Conservation (phyloP, 2,113 vertebrate species). For the Indicator maculatus region DNA sequence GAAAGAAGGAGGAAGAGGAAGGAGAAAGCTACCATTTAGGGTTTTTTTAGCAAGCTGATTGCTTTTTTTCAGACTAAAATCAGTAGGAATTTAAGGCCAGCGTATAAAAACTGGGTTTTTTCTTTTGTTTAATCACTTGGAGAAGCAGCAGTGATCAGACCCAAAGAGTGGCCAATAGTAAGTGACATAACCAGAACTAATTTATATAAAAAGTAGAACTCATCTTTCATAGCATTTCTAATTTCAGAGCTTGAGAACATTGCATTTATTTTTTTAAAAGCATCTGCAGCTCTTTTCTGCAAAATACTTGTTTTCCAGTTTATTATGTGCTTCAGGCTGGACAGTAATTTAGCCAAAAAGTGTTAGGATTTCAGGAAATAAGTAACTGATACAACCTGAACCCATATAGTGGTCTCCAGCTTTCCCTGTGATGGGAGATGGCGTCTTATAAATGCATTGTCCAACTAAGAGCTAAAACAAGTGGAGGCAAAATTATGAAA, state of each 20-base stretch:
- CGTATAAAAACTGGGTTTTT: not conserved
- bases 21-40: not conserved
- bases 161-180: not conserved
- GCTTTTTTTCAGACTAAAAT: not conserved
- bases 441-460: constrained; percentile 2
- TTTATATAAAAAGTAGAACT: not conserved
- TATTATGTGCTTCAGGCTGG: not conserved
- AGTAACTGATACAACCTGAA: not conserved
- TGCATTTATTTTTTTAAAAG: not conserved
- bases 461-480: constrained; percentile 49
- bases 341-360: constrained; percentile 17
- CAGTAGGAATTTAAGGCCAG: not conserved
- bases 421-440: constrained; percentile 23
- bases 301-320: not conserved
- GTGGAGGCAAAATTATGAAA: constrained; percentile 48
- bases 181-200: not conserved
- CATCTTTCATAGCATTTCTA: not conserved
- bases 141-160: not conserved
- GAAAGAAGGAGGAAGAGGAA: not conserved
- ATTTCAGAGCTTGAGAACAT: not conserved
- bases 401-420: not conserved
- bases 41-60: not conserved
- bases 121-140: not conserved
- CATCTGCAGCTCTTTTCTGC: not conserved
- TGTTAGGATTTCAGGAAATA: constrained; percentile 4